These are phyloP conservation scores for Buceros bicornis DNA, from an alignment of 2,797 vertebrate species.

Conservation along the genomic window DNA sequence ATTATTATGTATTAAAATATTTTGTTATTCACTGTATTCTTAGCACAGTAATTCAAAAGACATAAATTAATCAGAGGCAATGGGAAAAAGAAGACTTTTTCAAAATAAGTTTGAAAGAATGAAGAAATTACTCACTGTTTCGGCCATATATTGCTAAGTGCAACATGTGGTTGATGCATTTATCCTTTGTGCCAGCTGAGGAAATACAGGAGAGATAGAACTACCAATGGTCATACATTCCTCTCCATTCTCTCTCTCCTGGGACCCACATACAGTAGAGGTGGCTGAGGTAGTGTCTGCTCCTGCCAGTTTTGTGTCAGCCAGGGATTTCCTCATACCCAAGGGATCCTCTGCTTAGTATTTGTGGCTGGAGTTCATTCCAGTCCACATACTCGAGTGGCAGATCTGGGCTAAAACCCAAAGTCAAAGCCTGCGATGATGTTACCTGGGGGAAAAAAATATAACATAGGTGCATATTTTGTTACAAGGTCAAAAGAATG, in stretches of 20 bases:
- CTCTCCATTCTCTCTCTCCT: neutral
- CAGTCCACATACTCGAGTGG: neutral
- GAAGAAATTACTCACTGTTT: neutral
- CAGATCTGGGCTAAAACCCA: neutral
- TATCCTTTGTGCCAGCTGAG: neutral
- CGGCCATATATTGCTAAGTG: neutral
- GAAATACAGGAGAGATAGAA: neutral
- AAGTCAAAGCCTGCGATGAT: neutral
- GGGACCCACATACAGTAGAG: neutral
- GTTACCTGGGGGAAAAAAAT: neutral
- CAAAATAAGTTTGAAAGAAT: neutral
- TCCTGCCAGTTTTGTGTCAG: neutral
- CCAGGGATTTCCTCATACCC: neutral
- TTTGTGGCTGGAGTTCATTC: neutral
- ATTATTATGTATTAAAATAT: neutral
- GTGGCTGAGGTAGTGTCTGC: neutral
- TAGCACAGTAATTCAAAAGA: neutral
- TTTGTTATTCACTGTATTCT: neutral
- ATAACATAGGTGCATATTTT: neutral
- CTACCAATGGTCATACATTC: fast-evolving
- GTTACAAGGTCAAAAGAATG: neutral
- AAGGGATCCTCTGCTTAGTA: neutral
- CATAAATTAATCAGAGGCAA: neutral
- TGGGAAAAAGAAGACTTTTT: neutral
- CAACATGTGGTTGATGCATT: neutral